These are phyloP conservation scores for Amphipyra berbera DNA, from an alignment of 2,888 invertebrate genomes.

Conservation along the genomic window DNA sequence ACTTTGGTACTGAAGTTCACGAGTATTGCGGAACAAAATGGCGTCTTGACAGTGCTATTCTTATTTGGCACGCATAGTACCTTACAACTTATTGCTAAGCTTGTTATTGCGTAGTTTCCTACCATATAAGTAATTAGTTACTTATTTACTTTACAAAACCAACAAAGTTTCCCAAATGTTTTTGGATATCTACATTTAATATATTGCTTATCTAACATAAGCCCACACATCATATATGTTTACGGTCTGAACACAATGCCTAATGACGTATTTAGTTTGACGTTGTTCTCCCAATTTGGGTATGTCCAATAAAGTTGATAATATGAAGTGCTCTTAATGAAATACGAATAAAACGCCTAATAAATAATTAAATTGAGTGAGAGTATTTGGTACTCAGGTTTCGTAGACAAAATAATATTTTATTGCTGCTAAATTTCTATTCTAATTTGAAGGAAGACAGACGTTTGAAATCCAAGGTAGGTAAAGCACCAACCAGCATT, in stretches of 20 bases:
- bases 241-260: neutral
- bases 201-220: conserved; percentile 29
- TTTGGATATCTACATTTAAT: conserved; percentile 17
- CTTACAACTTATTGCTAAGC: no score
- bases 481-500: no score
- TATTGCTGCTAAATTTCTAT: neutral
- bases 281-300: conserved; percentile 9
- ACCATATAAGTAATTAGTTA: conserved; percentile 6
- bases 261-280: conserved; percentile 22
- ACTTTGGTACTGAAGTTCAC: no score
- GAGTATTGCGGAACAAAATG: no score
- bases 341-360: conserved; percentile 28
- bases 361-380: conserved; percentile 29
- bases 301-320: conserved; percentile 39
- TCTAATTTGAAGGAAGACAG: no score
- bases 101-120: neutral
- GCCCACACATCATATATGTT: conserved; percentile 14
- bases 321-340: conserved; percentile 39
- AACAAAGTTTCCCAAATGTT: conserved; percentile 13
- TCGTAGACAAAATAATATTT: no score
- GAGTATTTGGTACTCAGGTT: conserved; percentile 22
- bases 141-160: conserved; percentile 9
- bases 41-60: no score
- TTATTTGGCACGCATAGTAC: no score
- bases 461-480: no score